Base-by-base conservation (phyloP, 1,140 invertebrate species). In the Drosophila saltans region DNA sequence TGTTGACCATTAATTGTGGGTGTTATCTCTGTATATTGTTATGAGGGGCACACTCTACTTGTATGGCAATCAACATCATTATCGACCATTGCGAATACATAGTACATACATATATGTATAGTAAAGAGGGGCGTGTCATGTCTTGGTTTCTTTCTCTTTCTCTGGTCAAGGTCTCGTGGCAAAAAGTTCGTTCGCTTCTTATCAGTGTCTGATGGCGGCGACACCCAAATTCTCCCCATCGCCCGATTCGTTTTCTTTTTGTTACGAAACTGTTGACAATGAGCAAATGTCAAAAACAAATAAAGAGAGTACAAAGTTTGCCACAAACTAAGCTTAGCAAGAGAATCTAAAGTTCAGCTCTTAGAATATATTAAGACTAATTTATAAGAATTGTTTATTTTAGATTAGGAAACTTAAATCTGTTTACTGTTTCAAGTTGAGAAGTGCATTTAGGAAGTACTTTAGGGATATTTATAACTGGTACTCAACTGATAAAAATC, bases 251-350 rank as follows among this genome's bases (percentile, higher is more conserved):
- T 70, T 75, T 73, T 86, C 58, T 79, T 74, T 86, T 83, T 86
- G 83, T 88, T 85, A 88, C 79, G 79, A 85, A 85, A 85, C 56
- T 78, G 66, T 69, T 82, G 79, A 78, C 68, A 64, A 70, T 67
- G 45, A 57, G 62, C 66, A 81, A 80, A 72, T 67, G 45, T 21
- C 45, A 52, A 52, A 80, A 80, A 60, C 61, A 69, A 40, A 72
- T 52, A 78, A 66, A 65, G 24, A 60, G 36, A 69, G 56, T 43
- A 3, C 68, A 52, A 66, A 28, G 21, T 69, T 55, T 41, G 33
- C 59, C 33, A 74, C 57, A 69, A 36, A 36, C 33, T 36, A 36
- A 36, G 33, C 33, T 36, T 5, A 9, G 39, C 40, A 40, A 58
- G 45, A 74, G 58, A 75, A 69, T 75, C 39, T 2, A 56, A 59